Evolutionary conservation across 2,797 vertebrate species (phyloP), one percentile per base, ranked within the genome.

Genomic region (Sebastes trivittatus): DNA sequence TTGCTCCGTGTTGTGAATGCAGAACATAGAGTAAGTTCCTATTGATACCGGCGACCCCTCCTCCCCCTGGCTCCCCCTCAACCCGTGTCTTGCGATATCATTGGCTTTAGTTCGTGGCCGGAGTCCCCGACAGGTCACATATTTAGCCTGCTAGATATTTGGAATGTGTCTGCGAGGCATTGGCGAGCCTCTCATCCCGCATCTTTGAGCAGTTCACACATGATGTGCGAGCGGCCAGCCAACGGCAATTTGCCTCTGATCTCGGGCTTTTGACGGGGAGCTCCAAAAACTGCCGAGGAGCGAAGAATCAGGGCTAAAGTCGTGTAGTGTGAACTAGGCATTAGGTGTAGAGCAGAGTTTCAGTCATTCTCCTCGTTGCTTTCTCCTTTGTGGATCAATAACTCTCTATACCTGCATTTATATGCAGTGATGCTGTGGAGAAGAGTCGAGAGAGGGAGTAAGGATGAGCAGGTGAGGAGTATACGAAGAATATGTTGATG

Each of bases 341-440:
- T 52, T 52, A 25, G 60, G 7, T 52, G 5, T 61, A 29, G 52
- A 62, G 62, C 22, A 75, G 63, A 58, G 71, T 73, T 78, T 80
- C 55, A 75, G 71, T 77, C 49, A 77, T 83, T 84, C 60, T 68
- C 25, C 30, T 46, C 3, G 54, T 78, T 69, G 49, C 56, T 73
- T 80, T 84, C 66, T 74, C 52, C 74, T 78, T 69, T 46, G 63
- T 80, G 77, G 84, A 87, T 92, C 85, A 81, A 88, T 91, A 87
- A 46, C 58, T 62, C 75, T 75, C 56, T 70, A 27, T 68, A 78
- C 34, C 62, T 81, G 81, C 82, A 81, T 92, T 85, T 77, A 82
- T 83, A 89, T 83, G 79, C 84, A 79, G 74, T 23, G 71, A 73
- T 71, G 38, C 58, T 74, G 34, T 66, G 29, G 79, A 73, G 56